Base-by-base conservation (phyloP, 2,113 vertebrate species). In the Microtus ochrogaster region DNA sequence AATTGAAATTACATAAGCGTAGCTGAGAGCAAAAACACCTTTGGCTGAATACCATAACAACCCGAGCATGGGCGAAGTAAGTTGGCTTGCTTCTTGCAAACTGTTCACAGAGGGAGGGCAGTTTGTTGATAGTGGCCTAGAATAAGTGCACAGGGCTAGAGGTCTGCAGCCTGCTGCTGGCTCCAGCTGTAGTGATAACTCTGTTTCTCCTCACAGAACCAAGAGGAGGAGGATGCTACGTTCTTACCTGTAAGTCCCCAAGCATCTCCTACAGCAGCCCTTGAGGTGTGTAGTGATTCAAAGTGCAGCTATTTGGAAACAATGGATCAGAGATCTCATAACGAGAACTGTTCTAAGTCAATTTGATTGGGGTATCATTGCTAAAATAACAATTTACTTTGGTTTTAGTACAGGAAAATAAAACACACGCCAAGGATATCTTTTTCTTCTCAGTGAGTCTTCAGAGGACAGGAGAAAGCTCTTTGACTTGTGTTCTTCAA, bases 351-450 rank as follows among this genome's bases (percentile, higher is more conserved):
- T 86, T 95, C 68, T 82, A 95, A 85, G n/a, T 65, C 77, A 26
- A 55, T 94, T 86, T 33, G 78, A 19, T 91, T 16, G 73, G 66
- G 83, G 47, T 90, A 58, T 55, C 77, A 74, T 94, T 96, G 78
- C 89, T 92, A 65, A 89, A 96, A 79, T 86, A 92, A 82, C 77
- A 86, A 3, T 90, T 47, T 92, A 84, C 87, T 93, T 93, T 92
- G 83, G 36, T 88, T 92, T 95, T 94, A 85, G 74, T 88, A 65
- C 17, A 81, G 33, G 36, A 81, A 87, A 97, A 95, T 78, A 92
- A 93, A 87, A 76, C 4, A 14, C 19, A 90, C 47, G 16, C n/a
- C 68, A 92, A 91, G 12, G 44, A 52, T 79, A 52, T 70, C 3
- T 76, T 89, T 79, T 77, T 21, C 17, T 68, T 94, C 94, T 79